Percentiles rank a stretch among this genome's conserved stretches.
Conservation (phyloP, 2,113 vertebrate genomes). For the Heliornis fulica region DNA sequence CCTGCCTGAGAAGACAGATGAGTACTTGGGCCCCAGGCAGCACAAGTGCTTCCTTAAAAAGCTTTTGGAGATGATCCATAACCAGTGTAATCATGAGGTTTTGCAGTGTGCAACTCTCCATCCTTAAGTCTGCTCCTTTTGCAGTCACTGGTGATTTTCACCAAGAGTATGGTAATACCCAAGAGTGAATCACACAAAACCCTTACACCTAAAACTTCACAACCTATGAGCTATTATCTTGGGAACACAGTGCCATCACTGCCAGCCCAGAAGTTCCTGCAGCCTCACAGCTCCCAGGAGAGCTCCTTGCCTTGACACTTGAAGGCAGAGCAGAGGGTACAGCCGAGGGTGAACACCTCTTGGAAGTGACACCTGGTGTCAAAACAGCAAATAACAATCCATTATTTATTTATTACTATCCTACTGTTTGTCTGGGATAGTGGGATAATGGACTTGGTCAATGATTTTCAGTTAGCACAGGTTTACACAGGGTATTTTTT, state of each 20-base stretch:
- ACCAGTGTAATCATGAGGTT: neutral
- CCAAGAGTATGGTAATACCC: neutral
- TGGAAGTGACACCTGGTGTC: neutral
- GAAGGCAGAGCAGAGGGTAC: neutral
- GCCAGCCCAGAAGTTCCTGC: neutral
- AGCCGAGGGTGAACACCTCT: accelerated
- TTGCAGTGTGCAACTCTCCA: neutral
- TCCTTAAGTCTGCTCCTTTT: neutral
- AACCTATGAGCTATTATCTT: neutral
- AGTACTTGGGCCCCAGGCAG: neutral
- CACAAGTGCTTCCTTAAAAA: neutral
- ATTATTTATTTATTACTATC: neutral
- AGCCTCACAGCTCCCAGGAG: neutral
- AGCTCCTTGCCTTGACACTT: neutral
- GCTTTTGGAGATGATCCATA: neutral
- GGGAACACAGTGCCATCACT: accelerated
- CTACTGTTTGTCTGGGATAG: neutral
- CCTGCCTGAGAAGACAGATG: neutral
- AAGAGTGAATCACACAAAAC: neutral
- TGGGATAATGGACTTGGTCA: neutral
- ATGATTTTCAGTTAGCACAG: neutral
- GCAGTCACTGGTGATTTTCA: neutral
- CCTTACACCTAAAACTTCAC: neutral
- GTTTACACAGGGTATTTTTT: neutral
- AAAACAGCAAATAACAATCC: neutral